Base-by-base conservation (phyloP, 2,797 vertebrate genomes). In the Adelosebastes latens region DNA sequence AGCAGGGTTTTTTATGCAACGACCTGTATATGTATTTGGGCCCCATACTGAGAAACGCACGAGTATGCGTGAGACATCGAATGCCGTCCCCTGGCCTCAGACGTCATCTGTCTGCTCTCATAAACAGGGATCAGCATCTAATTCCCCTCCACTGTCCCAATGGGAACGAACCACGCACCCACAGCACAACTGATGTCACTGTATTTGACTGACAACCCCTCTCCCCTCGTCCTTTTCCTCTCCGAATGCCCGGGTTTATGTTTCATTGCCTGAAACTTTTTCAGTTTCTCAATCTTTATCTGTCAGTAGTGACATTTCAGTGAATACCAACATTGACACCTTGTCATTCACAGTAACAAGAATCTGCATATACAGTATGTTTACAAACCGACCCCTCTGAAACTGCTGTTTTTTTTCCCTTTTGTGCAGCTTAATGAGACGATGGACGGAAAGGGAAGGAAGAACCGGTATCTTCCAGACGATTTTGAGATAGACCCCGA, bases 401-500 rank as follows among this genome's bases (percentile, higher is more conserved):
- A 56, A 2, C 11, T 78, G 22, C 16, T 65, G 14, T 39, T 29
- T 22, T 67, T 62, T 24, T 9, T 1, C 60, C 24, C 39, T 31
- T 81, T 31, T 73, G 6, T 56, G 39, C 89, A 98, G 98, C 85
- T 95, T 27, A 98, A 97, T 86, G 95, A 97, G 65, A 97, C 96
- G 9, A 96, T 96, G 42, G 68, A 65, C 1, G 31, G 1, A 32
- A 77, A 79, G 20, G 58, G 18, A 13, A 95, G 92, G 75, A 96
- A 95, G 85, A 96, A 93, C 77, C 80, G 94, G 69, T 96, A 97
- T 85, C 95, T 94, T 84, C 97, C 97, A 2, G 96, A 97, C 2
- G 96, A 97, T 9, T 98, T 99, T 79, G 91, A 96, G 32, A 89
- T 96, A 0, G 97, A 99, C 88, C 94, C 96, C 1, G 94, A 96